phyloP scores from a whole-genome alignment of 1,140 invertebrate species.

The Ptiloglossa arizonensis region DNA sequence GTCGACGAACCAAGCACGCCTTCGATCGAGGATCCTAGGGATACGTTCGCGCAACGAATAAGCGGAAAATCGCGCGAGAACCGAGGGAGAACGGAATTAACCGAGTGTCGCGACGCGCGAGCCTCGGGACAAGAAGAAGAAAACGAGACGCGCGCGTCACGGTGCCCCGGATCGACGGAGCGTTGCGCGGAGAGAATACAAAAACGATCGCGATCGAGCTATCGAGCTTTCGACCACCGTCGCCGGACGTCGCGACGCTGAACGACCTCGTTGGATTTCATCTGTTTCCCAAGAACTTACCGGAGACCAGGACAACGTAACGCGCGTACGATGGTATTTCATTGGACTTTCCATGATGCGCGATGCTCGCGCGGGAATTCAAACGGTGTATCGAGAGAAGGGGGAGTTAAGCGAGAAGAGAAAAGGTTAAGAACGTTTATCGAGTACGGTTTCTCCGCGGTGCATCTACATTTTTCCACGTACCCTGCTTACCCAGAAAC shows the following conservation, averaged over 20 bases:
- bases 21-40: no score
- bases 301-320: neutral
- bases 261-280: slow-evolving; percentile 37
- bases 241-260: neutral
- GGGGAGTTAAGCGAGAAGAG: neutral
- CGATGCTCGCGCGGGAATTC: neutral
- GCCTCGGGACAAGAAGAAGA: no score
- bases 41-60: no score
- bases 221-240: neutral
- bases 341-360: neutral
- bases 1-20: no score
- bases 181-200: neutral
- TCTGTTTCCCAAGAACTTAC: slow-evolving; percentile 48
- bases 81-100: no score
- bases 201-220: neutral
- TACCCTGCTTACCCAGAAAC: neutral
- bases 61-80: no score
- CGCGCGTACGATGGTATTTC: slow-evolving; percentile 29
- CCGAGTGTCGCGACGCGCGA: no score
- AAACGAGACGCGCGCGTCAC: no score
- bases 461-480: neutral
- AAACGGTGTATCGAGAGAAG: no score
- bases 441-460: neutral
- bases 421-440: slow-evolving; percentile 38
- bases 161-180: slow-evolving; percentile 36